Evolutionary conservation across 2,113 vertebrate species (phyloP).

Genomic region (Saguinus midas): DNA sequence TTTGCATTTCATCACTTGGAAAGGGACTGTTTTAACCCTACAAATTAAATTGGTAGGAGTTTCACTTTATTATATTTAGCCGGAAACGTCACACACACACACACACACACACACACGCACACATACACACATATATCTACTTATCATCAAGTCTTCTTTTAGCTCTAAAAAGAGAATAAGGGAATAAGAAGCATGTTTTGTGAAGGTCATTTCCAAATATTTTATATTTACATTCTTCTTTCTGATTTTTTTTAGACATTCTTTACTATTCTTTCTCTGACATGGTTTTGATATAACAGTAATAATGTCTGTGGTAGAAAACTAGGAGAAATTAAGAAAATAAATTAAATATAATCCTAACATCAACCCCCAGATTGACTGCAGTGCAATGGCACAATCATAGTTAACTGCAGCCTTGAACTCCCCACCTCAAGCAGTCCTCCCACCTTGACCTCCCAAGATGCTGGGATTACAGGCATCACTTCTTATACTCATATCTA

Average conservation of each 20-base stretch:
- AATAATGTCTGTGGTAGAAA: not conserved
- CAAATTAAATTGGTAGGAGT: not conserved
- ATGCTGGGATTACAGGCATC: not conserved
- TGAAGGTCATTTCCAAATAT: not conserved
- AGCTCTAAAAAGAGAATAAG: not conserved
- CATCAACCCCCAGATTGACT: not conserved
- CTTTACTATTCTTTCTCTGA: not conserved
- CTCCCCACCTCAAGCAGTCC: not conserved
- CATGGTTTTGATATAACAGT: not conserved
- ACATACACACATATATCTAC: not conserved
- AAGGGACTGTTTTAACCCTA: conserved; percentile 11
- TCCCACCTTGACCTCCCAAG: not conserved
- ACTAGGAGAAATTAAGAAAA: not conserved
- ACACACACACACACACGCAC: not conserved
- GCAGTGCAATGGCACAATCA: too few relatives aligned
- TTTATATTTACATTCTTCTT: not conserved
- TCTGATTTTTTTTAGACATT: conserved; percentile 11
- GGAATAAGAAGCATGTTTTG: conserved; percentile 13
- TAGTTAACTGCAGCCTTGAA: not conserved
- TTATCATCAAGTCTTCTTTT: not conserved
- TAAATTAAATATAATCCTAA: not conserved
- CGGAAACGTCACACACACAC: not conserved
- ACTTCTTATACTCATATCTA: not conserved
- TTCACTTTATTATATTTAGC: conserved; percentile 16
- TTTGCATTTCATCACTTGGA: not conserved